Percentiles rank a stretch among this genome's conserved stretches.
These are phyloP conservation scores for Ecdyonurus torrentis DNA, from an alignment of 2,888 invertebrate species.

Conservation along the genomic window DNA sequence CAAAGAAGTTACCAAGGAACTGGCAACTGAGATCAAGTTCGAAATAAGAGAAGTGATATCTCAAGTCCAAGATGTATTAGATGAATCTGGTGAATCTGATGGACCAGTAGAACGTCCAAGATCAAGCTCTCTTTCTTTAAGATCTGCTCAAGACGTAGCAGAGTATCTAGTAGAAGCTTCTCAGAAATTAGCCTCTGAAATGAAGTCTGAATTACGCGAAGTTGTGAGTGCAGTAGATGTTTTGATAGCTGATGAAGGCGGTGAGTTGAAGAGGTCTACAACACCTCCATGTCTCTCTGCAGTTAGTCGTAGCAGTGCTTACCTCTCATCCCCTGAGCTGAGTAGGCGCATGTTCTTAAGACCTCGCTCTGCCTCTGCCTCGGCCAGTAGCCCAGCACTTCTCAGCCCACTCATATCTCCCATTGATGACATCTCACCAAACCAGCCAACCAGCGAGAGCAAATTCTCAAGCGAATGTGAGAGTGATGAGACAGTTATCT, in stretches of 20 bases:
- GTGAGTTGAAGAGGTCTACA: conserved; percentile 14
- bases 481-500: conserved; percentile 28
- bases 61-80: conserved; percentile 59
- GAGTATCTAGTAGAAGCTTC: conserved; percentile 63
- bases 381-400: neutral
- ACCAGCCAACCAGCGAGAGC: neutral
- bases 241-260: conserved; percentile 32
- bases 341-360: neutral
- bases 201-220: conserved; percentile 52
- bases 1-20: conserved; percentile 58
- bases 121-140: conserved; percentile 46
- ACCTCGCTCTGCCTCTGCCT: neutral
- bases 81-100: conserved; percentile 39
- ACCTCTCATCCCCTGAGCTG: neutral
- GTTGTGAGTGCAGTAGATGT: conserved; percentile 57
- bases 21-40: conserved; percentile 65
- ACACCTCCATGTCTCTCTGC: neutral
- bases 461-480: conserved; percentile 26
- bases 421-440: neutral
- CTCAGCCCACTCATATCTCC: neutral
- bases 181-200: conserved; percentile 60
- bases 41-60: conserved; percentile 66
- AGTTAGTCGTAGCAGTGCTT: neutral
- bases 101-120: conserved; percentile 19
- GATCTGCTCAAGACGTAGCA: conserved; percentile 47